Evolutionary conservation across 2,797 vertebrate species (phyloP), one percentile per base, ranked within the genome.

Genomic region (Myioborus miniatus): DNA sequence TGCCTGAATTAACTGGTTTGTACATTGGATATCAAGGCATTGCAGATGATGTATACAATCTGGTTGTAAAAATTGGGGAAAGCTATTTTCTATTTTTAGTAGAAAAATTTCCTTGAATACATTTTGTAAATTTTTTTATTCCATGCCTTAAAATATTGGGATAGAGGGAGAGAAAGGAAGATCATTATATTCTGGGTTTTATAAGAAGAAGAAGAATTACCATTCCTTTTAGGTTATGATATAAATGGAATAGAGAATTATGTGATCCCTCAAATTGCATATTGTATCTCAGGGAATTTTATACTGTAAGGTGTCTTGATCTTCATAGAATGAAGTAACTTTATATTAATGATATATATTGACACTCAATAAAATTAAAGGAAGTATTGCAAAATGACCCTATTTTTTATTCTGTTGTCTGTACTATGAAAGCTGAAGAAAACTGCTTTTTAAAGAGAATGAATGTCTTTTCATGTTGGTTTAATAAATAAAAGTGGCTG

Each of bases 261-360:
- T 65, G 41, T 55, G 77, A 85, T 90, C 26, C 32, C 60, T 84
- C 75, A 88, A 53, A 37, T 53, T 89, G 22, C 47, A 32, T 86
- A 39, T 84, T 85, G 60, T 87, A n/a, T 96, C 96, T 98, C 97
- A 97, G 97, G 97, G 95, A 96, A 83, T 95, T 97, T 96, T 90
- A 80, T 96, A 76, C 29, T 93, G 53, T 65, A 67, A 87, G 15
- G 6, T 49, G 52, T 94, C 43, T 76, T 81, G 24, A 60, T 46
- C 55, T 82, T 86, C 20, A 52, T 49, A 18, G 83, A 94, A 86
- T 90, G n/a, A 58, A 76, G n/a, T 82, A 78, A 80, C 53, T 90
- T 87, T 88, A 53, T 85, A 88, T 87, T 87, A 47, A 90, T 87
- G 49, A 77, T 85, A 91, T 56, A 78, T 55, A 53, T 63, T 87